Conservation (phyloP, 2,888 invertebrate species). For the Xanthia togata region DNA sequence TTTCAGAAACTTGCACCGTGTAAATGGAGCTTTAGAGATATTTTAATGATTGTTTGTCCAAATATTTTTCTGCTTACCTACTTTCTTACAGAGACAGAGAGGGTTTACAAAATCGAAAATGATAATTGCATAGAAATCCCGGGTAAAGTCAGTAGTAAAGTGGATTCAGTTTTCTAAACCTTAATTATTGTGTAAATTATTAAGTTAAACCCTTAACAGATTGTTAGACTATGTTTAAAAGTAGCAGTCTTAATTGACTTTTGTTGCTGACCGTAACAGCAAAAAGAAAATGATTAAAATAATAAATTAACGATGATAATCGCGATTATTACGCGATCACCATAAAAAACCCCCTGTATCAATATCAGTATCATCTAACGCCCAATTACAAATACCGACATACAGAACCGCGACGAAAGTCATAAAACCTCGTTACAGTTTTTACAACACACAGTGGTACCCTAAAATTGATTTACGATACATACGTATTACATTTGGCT, state of each 20-base stretch:
- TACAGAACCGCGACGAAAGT: slow-evolving; percentile 59
- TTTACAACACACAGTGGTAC: slow-evolving; percentile 64
- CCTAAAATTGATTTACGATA: slow-evolving; percentile 66
- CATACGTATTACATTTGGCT: slow-evolving; percentile 60
- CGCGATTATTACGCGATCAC: slow-evolving; percentile 3
- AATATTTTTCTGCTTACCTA: neutral
- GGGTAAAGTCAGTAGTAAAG: neutral
- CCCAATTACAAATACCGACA: slow-evolving; percentile 57
- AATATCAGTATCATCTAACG: slow-evolving; percentile 47
- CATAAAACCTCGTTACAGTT: slow-evolving; percentile 64
- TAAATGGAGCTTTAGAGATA: too few relatives aligned
- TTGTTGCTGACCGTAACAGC: neutral
- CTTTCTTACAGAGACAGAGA: neutral
- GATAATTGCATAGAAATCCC: neutral
- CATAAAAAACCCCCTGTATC: slow-evolving; percentile 26
- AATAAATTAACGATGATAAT: neutral
- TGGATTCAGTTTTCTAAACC: too few relatives aligned
- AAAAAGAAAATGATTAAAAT: neutral
- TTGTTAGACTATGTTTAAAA: neutral
- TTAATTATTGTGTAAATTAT: too few relatives aligned
- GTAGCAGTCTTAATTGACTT: neutral
- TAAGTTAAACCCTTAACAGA: neutral
- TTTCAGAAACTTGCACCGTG: too few relatives aligned
- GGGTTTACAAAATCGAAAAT: neutral
- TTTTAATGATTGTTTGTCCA: neutral